Conservation (phyloP, 1,140 invertebrate species). For the Ceratina calcarata region DNA sequence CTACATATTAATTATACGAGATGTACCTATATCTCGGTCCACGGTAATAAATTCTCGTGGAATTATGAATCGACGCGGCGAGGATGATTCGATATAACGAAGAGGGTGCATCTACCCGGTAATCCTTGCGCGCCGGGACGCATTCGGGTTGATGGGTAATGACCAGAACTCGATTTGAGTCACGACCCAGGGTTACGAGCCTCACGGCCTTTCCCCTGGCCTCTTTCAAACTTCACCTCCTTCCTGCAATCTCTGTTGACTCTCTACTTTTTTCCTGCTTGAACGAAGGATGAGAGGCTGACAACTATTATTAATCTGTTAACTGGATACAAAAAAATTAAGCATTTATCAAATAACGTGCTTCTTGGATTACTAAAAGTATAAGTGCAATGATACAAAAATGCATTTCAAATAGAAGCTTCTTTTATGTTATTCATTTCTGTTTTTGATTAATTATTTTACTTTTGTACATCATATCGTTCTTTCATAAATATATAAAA, state of each 20-base stretch:
- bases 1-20: neutral
- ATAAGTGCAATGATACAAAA: too few relatives aligned
- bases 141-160: conserved; percentile 53
- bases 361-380: too few relatives aligned
- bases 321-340: too few relatives aligned
- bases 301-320: neutral
- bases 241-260: neutral
- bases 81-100: conserved; percentile 46
- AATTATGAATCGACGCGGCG: conserved; percentile 59
- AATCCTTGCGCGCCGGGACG: conserved; percentile 52
- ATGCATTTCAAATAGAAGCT: too few relatives aligned
- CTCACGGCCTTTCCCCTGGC: neutral
- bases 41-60: conserved; percentile 59
- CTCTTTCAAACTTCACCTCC: neutral
- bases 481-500: too few relatives aligned
- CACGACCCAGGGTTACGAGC: conserved; percentile 50
- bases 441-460: too few relatives aligned
- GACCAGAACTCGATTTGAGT: conserved; percentile 59
- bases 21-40: conserved; percentile 19
- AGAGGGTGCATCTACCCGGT: conserved; percentile 42
- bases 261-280: neutral
- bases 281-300: neutral
- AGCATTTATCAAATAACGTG: too few relatives aligned
- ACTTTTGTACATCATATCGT: too few relatives aligned
- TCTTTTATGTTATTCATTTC: too few relatives aligned